Evolutionary conservation across 2,113 vertebrate genomes (phyloP).

Genomic region (Gymnarchus niloticus): DNA sequence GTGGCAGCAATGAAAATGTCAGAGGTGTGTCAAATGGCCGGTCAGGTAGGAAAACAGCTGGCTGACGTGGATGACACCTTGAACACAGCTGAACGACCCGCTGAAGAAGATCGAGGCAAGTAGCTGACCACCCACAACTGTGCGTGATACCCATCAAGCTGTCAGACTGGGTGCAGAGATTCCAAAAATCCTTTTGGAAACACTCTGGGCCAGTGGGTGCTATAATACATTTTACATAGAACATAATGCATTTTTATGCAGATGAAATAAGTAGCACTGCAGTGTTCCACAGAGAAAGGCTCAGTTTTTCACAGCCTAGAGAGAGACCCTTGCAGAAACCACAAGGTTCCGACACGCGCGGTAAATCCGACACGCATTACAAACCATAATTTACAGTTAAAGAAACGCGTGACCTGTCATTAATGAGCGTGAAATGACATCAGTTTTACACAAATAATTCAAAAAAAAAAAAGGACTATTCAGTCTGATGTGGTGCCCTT

Average conservation of each 20-base stretch:
- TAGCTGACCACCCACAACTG: not conserved
- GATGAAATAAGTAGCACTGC: not conserved
- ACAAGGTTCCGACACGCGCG: not conserved
- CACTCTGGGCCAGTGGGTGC: not conserved
- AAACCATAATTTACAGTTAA: not conserved
- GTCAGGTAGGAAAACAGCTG: not conserved
- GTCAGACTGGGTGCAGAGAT: not conserved
- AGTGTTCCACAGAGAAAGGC: not conserved
- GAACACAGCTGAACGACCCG: not conserved
- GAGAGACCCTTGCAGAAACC: too few species aligned
- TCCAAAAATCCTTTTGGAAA: not conserved
- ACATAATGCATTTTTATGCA: not conserved
- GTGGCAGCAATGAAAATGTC: not conserved
- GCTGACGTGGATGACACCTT: not conserved
- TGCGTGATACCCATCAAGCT: not conserved
- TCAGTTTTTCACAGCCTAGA: not conserved
- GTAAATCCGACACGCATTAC: not conserved
- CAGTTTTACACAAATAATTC: not conserved
- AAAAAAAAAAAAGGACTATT: not conserved
- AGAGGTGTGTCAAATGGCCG: not conserved
- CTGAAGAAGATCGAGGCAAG: not conserved
- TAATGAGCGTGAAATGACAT: not conserved
- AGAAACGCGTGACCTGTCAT: not conserved
- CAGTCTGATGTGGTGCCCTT: not conserved
- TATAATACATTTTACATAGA: not conserved